phyloP scores from a whole-genome alignment of 2,797 vertebrate genomes.

The Meriones psammophilus region DNA sequence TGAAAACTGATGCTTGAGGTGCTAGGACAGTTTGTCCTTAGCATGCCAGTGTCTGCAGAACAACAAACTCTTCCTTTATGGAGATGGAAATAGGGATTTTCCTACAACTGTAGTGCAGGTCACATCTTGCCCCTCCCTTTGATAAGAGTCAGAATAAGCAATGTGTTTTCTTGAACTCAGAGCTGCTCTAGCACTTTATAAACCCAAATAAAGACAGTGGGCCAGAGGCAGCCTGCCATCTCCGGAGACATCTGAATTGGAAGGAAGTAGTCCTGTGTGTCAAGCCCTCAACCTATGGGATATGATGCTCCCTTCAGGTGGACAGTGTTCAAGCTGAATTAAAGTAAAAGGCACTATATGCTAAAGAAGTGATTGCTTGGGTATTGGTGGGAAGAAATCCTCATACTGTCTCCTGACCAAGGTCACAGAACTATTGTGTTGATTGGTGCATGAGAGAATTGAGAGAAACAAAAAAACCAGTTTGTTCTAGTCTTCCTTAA shows the following conservation, averaged over 20 bases:
- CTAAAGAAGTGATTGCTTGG: not conserved
- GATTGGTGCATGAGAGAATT: not conserved
- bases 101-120: not conserved
- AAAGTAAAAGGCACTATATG: not conserved
- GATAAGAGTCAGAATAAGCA: not conserved
- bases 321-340: not conserved
- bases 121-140: not conserved
- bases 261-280: not conserved
- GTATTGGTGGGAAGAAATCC: slow-evolving; percentile 1
- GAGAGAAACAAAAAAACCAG: not conserved
- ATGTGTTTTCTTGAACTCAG: not conserved
- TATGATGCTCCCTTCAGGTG: not conserved
- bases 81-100: not conserved
- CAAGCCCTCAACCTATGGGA: not conserved
- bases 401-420: not conserved
- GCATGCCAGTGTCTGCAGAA: not conserved
- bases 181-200: not conserved
- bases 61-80: not conserved
- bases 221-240: not conserved
- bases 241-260: not conserved
- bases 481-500: not conserved
- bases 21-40: not conserved
- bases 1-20: not conserved
- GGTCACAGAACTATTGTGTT: not conserved
- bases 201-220: not conserved